Evolutionary conservation across 2,113 vertebrate species (phyloP).

Genomic region (Cichladusa arquata): DNA sequence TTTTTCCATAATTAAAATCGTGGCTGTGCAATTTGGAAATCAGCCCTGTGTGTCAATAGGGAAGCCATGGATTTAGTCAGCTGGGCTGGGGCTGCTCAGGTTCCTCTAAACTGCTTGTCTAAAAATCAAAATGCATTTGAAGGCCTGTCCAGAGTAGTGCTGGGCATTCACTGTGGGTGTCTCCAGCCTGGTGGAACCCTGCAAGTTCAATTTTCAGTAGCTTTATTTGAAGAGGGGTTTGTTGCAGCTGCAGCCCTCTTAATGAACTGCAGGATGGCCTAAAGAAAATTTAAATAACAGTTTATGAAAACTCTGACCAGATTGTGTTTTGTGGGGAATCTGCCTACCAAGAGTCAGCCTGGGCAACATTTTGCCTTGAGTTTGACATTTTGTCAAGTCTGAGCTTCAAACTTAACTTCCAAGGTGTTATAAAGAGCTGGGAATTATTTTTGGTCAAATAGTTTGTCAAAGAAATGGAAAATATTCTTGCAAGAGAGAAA

Average conservation of each 20-base stretch:
- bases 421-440: background rate
- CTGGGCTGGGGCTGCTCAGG: slow-evolving; percentile 12
- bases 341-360: background rate
- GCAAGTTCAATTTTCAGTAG: background rate
- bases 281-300: background rate
- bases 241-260: background rate
- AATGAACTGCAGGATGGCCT: background rate
- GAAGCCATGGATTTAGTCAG: slow-evolving; percentile 51
- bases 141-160: background rate
- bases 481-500: background rate
- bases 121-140: background rate
- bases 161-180: background rate
- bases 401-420: background rate
- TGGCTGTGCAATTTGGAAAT: slow-evolving; percentile 34
- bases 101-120: slow-evolving; percentile 3
- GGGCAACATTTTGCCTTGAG: background rate
- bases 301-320: background rate
- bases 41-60: slow-evolving; percentile 44
- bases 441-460: background rate
- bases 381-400: background rate
- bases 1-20: slow-evolving; percentile 50
- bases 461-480: background rate
- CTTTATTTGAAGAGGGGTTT: background rate
- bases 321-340: background rate
- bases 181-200: background rate